Conservation (phyloP, 2,113 vertebrate species). For the Saccopteryx bilineata region DNA sequence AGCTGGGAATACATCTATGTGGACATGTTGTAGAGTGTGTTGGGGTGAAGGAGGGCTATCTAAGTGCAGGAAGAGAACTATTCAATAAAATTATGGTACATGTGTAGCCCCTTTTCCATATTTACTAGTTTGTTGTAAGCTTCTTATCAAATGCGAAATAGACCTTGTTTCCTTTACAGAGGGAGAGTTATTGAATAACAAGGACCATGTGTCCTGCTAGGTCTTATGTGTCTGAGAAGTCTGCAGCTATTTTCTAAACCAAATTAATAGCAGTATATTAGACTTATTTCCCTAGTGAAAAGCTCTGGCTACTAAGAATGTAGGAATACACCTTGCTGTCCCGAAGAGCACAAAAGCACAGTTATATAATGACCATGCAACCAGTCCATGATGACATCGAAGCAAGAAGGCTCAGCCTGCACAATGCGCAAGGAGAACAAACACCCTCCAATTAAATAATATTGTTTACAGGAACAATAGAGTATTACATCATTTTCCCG, state of each 20-base stretch:
- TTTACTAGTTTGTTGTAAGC: slow-evolving; percentile 87
- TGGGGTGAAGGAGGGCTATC: slow-evolving; percentile 37
- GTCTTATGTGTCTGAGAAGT: slow-evolving; percentile 82
- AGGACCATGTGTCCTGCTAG: slow-evolving; percentile 88
- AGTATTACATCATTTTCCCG: slow-evolving; percentile 84
- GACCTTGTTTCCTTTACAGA: slow-evolving; percentile 88
- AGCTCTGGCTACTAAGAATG: slow-evolving; percentile 87
- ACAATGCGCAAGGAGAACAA: slow-evolving; percentile 31
- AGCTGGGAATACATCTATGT: slow-evolving; percentile 75
- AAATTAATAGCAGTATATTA: slow-evolving; percentile 87
- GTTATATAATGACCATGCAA: slow-evolving; percentile 68
- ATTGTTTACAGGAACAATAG: slow-evolving; percentile 85
- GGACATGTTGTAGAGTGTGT: slow-evolving; percentile 59
- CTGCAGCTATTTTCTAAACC: slow-evolving; percentile 82
- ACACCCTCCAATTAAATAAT: slow-evolving; percentile 76
- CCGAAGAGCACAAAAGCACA: slow-evolving; percentile 78
- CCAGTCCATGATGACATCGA: slow-evolving; percentile 44
- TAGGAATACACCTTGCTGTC: slow-evolving; percentile 63
- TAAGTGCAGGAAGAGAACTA: slow-evolving; percentile 64
- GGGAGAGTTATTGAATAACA: slow-evolving; percentile 84
- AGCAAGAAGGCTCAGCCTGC: neutral
- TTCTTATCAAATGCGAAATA: slow-evolving; percentile 89
- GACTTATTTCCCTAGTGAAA: slow-evolving; percentile 89
- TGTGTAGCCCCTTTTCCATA: slow-evolving; percentile 84
- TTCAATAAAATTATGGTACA: slow-evolving; percentile 82